phyloP scores from a whole-genome alignment of 2,888 invertebrate species.

The Drosophila maculinotata region DNA sequence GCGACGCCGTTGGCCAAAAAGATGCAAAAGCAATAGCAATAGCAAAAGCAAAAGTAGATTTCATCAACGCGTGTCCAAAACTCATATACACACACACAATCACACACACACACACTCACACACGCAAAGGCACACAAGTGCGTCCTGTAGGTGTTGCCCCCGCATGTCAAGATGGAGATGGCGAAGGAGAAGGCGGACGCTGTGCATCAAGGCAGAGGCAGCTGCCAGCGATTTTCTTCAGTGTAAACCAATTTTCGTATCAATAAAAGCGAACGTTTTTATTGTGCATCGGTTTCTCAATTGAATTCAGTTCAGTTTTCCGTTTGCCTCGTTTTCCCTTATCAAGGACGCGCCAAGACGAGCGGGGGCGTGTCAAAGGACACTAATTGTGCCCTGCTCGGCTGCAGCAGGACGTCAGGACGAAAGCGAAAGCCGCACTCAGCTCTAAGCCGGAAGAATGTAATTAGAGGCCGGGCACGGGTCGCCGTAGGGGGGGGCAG shows the following conservation, averaged over 20 bases:
- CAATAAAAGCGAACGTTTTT: conserved; percentile 73
- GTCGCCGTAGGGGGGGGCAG: conserved; percentile 31
- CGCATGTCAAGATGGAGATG: conserved; percentile 28
- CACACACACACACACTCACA: conserved; percentile 18
- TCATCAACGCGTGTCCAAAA: conserved; percentile 56
- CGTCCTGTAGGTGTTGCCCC: conserved; percentile 75
- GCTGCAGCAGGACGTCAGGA: conserved; percentile 38
- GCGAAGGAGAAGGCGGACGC: conserved; percentile 7
- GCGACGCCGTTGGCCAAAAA: conserved; percentile 46
- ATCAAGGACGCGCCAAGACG: conserved; percentile 55
- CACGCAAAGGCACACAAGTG: conserved; percentile 40
- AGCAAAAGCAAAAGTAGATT: conserved; percentile 34
- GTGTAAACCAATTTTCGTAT: conserved; percentile 78
- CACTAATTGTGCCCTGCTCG: conserved; percentile 70
- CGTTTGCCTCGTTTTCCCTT: conserved; percentile 29
- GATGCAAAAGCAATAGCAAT: conserved; percentile 31
- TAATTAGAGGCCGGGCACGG: conserved; percentile 73
- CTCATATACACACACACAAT: conserved; percentile 15
- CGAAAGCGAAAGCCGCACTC: conserved; percentile 69
- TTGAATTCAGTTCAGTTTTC: conserved; percentile 57
- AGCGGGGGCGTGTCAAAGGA: conserved; percentile 71
- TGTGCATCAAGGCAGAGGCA: conserved; percentile 47
- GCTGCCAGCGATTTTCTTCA: conserved; percentile 68
- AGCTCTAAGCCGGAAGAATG: conserved; percentile 70
- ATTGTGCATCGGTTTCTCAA: conserved; percentile 59